These are phyloP conservation scores for Smittia sp. DNA, from an alignment of 2,888 invertebrate genomes.

Conservation along the genomic window DNA sequence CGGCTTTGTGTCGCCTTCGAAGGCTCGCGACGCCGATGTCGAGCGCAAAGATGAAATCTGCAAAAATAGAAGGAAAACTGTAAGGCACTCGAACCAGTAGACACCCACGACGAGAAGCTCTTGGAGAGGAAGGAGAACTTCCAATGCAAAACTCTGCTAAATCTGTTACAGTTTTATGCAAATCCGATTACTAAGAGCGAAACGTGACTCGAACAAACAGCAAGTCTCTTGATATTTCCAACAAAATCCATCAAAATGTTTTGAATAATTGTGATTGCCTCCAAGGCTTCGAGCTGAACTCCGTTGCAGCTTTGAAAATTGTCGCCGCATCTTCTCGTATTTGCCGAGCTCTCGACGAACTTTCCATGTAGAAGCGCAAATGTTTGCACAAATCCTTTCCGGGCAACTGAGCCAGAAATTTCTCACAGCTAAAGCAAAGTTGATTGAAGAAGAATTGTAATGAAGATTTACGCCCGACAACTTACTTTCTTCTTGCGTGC, in stretches of 20 bases:
- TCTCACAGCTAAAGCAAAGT: not conserved
- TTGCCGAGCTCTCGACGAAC: too few relatives aligned
- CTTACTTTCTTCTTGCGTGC: constrained; percentile 35
- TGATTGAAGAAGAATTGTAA: not conserved
- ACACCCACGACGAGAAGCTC: not conserved
- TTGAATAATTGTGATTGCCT: too few relatives aligned
- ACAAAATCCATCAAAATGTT: too few relatives aligned
- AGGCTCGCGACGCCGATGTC: constrained; percentile 27
- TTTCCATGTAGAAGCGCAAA: too few relatives aligned
- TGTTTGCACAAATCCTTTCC: too few relatives aligned
- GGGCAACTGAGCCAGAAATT: too few relatives aligned
- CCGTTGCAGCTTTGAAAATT: too few relatives aligned
- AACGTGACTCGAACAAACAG: not conserved
- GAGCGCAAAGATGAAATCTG: constrained; percentile 33
- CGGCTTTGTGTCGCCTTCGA: not conserved
- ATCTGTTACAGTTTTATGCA: not conserved
- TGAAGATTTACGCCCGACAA: constrained; percentile 15
- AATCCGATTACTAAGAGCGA: not conserved
- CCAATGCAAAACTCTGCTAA: not conserved
- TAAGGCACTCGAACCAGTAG: not conserved
- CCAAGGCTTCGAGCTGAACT: too few relatives aligned
- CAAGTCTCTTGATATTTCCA: too few relatives aligned
- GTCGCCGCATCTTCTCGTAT: too few relatives aligned
- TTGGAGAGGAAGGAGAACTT: not conserved
- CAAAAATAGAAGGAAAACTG: not conserved